Evolutionary conservation across 2,797 vertebrate species (phyloP).

Genomic region (Macroramphosus scolopax): DNA sequence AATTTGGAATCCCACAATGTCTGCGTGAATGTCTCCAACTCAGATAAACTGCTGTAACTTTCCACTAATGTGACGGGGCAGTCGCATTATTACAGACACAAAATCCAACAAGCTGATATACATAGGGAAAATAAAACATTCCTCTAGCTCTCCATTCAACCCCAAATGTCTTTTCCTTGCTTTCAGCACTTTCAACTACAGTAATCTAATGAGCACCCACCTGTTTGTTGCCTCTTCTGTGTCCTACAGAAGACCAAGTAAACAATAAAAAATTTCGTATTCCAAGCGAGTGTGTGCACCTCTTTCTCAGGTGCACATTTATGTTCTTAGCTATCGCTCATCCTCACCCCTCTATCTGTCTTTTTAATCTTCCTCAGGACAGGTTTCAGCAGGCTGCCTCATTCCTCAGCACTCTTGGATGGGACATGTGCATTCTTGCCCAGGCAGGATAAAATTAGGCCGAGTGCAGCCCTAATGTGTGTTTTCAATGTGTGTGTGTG

Average conservation of each 20-base stretch:
- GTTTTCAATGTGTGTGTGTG: constrained; percentile 43
- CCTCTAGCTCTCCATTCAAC: too few relatives aligned
- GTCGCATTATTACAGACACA: too few relatives aligned
- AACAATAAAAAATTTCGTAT: constrained; percentile 15
- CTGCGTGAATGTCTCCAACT: too few relatives aligned
- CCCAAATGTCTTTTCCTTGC: too few relatives aligned
- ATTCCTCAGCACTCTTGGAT: constrained; percentile 70
- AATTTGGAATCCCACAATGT: too few relatives aligned
- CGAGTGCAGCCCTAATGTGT: constrained; percentile 40
- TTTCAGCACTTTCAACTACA: not conserved
- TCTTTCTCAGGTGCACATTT: constrained; percentile 26
- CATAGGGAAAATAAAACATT: too few relatives aligned
- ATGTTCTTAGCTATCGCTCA: constrained; percentile 23
- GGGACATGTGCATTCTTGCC: constrained; percentile 70
- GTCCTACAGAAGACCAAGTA: constrained; percentile 59
- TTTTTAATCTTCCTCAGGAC: constrained; percentile 51
- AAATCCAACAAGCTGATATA: too few relatives aligned
- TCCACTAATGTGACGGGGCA: too few relatives aligned
- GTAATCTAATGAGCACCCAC: constrained; percentile 43
- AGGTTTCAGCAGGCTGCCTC: constrained; percentile 76
- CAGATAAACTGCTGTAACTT: too few relatives aligned
- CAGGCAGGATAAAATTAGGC: constrained; percentile 50
- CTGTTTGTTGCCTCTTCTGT: constrained; percentile 60
- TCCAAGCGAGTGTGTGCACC: constrained; percentile 15
- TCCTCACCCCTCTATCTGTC: constrained; percentile 23